These are phyloP conservation scores for Luperina testacea DNA, from an alignment of 2,888 invertebrate genomes.

Conservation along the genomic window DNA sequence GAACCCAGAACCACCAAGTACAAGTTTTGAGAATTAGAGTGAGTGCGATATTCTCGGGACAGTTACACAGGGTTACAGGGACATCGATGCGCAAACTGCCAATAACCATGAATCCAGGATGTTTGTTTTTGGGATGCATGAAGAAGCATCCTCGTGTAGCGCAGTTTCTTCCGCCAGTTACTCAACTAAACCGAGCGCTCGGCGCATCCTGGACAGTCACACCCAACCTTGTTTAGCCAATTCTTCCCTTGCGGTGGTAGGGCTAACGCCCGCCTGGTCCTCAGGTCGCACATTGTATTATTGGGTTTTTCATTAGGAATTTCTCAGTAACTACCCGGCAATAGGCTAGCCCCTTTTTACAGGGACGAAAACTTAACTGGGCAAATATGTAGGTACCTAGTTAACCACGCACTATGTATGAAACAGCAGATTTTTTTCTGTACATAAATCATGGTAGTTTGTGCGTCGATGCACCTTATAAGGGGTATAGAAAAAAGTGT, in stretches of 20 bases:
- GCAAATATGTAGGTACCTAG: not conserved
- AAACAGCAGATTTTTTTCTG: not conserved
- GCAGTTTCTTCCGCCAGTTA: no score
- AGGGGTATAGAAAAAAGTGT: not conserved
- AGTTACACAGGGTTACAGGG: no score
- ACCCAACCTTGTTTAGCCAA: no score
- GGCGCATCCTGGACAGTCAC: no score
- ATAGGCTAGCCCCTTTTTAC: not conserved
- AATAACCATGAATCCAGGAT: no score
- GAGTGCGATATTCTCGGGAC: no score
- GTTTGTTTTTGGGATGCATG: no score
- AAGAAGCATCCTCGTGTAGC: no score
- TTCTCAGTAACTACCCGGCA: not conserved
- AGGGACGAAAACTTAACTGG: not conserved
- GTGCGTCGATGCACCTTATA: not conserved
- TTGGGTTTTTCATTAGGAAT: not conserved
- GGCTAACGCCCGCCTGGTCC: no score
- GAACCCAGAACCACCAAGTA: slow-evolving; percentile 30
- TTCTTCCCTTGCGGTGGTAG: no score
- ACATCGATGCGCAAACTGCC: no score
- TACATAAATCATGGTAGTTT: not conserved
- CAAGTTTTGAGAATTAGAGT: slow-evolving; percentile 58
- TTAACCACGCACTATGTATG: not conserved
- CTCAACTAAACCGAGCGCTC: no score
- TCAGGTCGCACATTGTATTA: not conserved